Percentiles rank a stretch among this genome's conserved stretches.
These are phyloP conservation scores for Rhinoderma darwinii DNA, from an alignment of 2,113 vertebrate genomes.

Conservation along the genomic window DNA sequence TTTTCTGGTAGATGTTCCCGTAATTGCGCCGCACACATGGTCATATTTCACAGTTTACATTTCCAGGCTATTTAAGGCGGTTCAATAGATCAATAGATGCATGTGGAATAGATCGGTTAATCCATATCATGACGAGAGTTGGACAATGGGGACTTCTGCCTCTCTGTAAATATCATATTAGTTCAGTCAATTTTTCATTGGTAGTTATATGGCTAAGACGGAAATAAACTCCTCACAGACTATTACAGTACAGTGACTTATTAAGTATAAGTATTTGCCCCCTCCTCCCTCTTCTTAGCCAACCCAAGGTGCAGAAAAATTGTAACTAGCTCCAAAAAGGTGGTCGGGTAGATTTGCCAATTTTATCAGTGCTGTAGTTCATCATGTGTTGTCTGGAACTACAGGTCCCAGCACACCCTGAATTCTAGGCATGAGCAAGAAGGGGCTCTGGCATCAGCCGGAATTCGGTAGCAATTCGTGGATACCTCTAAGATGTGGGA, in stretches of 20 bases:
- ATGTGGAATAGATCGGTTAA: not conserved
- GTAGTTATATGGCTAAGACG: not conserved
- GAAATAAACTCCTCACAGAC: not conserved
- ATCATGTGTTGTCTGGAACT: too few species aligned
- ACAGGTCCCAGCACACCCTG: too few species aligned
- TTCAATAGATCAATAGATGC: constrained; percentile 5
- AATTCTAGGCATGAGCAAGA: too few species aligned
- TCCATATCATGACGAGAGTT: not conserved
- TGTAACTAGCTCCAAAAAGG: too few species aligned
- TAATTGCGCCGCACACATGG: not conserved
- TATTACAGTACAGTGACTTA: not conserved
- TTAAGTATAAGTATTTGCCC: not conserved
- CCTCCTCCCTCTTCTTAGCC: not conserved
- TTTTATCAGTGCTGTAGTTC: too few species aligned
- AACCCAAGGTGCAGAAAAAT: too few species aligned
- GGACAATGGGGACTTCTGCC: not conserved
- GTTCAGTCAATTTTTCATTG: not conserved
- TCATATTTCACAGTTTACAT: not conserved
- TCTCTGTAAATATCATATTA: constrained; percentile 22
- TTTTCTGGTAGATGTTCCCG: not conserved
- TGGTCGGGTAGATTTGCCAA: too few species aligned
- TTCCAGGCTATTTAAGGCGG: not conserved
- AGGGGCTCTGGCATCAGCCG: too few species aligned
- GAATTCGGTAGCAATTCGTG: too few species aligned
- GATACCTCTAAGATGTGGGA: too few species aligned